Percentiles rank a stretch among this genome's conserved stretches.
phyloP scores from a whole-genome alignment of 2,888 invertebrate genomes.

The Melanargia galathea region DNA sequence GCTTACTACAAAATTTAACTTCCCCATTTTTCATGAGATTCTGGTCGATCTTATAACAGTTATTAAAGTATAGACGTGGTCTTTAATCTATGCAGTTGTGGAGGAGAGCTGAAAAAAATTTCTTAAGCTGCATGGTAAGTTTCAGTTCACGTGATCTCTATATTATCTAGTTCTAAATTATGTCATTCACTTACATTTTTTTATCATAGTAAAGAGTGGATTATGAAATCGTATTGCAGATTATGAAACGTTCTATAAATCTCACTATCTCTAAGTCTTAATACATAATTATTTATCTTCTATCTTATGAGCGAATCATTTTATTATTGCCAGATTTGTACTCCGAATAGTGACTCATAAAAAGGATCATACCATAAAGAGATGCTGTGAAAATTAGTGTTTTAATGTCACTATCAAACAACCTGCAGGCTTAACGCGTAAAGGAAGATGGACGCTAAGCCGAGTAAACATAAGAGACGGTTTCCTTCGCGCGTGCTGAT shows the following conservation, averaged over 20 bases:
- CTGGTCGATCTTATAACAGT: too few species aligned
- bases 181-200: too few species aligned
- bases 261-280: background rate
- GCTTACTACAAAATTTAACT: too few species aligned
- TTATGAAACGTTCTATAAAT: background rate
- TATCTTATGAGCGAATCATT: background rate
- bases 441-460: background rate
- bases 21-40: too few species aligned
- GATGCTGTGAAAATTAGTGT: slow-evolving; percentile 31
- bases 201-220: too few species aligned
- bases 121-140: too few species aligned
- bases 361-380: slow-evolving; percentile 14
- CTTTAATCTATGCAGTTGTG: too few species aligned
- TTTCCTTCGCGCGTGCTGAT: background rate
- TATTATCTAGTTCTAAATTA: too few species aligned
- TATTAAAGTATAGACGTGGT: too few species aligned
- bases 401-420: slow-evolving; percentile 25
- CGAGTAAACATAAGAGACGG: background rate
- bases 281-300: background rate
- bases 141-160: too few species aligned
- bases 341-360: slow-evolving; percentile 16
- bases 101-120: too few species aligned
- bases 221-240: too few species aligned
- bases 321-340: background rate
- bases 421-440: background rate